Evolutionary conservation across 2,888 invertebrate genomes (phyloP).

Genomic region (Eutolmus rufibarbis): DNA sequence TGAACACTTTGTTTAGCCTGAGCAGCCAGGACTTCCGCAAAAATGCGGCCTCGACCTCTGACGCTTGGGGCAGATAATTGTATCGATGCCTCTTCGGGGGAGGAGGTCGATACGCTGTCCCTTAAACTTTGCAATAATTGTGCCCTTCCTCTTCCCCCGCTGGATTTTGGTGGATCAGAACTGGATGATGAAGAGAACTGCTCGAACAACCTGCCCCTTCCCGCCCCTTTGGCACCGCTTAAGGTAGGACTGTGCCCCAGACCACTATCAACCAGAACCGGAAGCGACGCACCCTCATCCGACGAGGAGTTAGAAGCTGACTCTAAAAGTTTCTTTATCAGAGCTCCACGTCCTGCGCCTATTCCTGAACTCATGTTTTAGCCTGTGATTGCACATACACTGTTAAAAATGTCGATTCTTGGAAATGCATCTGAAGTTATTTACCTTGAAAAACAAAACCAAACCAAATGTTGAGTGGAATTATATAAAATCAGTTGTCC

Average conservation of each 20-base stretch:
- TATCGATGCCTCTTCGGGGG: background rate
- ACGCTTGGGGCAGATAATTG: background rate
- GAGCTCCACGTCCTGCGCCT: slow-evolving; percentile 29
- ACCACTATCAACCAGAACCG: slow-evolving; percentile 15
- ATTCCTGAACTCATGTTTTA: slow-evolving; percentile 6
- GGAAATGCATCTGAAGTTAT: background rate
- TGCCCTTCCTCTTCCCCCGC: slow-evolving; percentile 18
- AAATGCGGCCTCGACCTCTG: background rate
- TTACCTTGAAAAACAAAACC: background rate
- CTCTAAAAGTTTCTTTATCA: slow-evolving; percentile 11
- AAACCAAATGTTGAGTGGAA: background rate
- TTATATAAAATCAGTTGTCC: background rate
- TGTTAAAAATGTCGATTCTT: background rate
- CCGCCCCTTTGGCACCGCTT: background rate
- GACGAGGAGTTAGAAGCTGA: background rate
- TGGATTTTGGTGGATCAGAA: background rate
- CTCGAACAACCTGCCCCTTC: slow-evolving; percentile 1
- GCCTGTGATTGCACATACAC: background rate
- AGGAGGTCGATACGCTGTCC: background rate
- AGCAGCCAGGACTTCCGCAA: background rate
- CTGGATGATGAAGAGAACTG: background rate
- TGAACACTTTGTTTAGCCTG: background rate
- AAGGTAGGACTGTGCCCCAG: background rate
- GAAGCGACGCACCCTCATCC: background rate
- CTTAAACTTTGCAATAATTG: slow-evolving; percentile 6